phyloP scores from a whole-genome alignment of 1,140 invertebrate species.

The Drosophila melanica region DNA sequence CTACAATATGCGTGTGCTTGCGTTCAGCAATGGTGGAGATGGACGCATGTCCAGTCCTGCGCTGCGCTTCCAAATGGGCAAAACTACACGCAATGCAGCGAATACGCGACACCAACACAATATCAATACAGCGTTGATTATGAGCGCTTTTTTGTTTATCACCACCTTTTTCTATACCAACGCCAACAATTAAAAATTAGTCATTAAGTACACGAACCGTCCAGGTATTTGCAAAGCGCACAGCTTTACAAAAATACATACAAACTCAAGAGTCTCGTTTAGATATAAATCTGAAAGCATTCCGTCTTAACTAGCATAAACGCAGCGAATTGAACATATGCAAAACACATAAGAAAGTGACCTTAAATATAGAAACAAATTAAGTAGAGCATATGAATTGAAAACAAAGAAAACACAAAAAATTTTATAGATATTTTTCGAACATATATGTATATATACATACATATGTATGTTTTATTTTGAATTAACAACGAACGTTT shows the following conservation, averaged over 20 bases:
- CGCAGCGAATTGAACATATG: slow-evolving; percentile 57
- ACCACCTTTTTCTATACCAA: slow-evolving; percentile 65
- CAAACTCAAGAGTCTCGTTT: slow-evolving; percentile 62
- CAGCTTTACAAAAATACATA: slow-evolving; percentile 52
- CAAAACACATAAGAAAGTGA: slow-evolving; percentile 64
- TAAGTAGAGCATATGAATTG: slow-evolving; percentile 62
- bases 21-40: slow-evolving; percentile 96
- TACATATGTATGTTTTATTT: slow-evolving; percentile 30
- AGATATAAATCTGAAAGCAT: slow-evolving; percentile 57
- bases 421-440: slow-evolving; percentile 54
- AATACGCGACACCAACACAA: slow-evolving; percentile 64
- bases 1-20: slow-evolving; percentile 95
- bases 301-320: slow-evolving; percentile 54
- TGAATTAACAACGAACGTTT: slow-evolving; percentile 42
- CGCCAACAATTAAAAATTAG: slow-evolving; percentile 46
- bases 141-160: slow-evolving; percentile 65
- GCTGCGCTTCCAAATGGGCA: slow-evolving; percentile 93
- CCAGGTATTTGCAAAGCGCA: slow-evolving; percentile 52
- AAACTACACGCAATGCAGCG: slow-evolving; percentile 79
- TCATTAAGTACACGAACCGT: slow-evolving; percentile 44
- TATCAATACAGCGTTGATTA: slow-evolving; percentile 68
- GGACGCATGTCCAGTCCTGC: slow-evolving; percentile 97
- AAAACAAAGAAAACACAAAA: slow-evolving; percentile 20
- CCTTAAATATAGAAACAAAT: slow-evolving; percentile 71
- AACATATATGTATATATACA: slow-evolving; percentile 21